Conservation (phyloP, 2,797 vertebrate species). For the Platalea minor region DNA sequence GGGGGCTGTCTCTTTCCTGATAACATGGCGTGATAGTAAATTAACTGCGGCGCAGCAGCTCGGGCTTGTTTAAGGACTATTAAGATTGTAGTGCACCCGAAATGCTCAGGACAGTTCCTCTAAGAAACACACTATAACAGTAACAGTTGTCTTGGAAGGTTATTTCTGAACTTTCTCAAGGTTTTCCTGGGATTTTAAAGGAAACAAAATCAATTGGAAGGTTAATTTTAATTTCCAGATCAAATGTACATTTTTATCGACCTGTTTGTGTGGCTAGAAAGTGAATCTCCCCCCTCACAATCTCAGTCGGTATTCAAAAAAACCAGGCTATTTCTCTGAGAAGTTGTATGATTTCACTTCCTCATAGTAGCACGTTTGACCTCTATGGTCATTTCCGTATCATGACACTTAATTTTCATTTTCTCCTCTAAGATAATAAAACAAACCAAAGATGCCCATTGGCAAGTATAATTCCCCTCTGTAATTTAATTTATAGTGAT, state of each 20-base stretch:
- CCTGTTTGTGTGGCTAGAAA: not conserved
- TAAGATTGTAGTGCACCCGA: not conserved
- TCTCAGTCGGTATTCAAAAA: not conserved
- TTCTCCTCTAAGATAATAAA: not conserved
- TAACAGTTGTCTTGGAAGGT: not conserved
- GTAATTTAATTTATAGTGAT: not conserved
- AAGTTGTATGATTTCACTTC: not conserved
- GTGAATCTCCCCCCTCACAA: not conserved
- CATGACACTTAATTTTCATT: not conserved
- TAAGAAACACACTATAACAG: not conserved
- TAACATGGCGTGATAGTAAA: accelerated
- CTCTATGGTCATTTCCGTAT: not conserved
- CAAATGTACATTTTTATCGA: not conserved
- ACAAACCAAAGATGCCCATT: not conserved
- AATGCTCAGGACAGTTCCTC: not conserved
- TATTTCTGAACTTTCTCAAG: not conserved
- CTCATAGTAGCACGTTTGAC: not conserved
- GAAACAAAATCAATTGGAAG: not conserved
- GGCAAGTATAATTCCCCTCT: not conserved
- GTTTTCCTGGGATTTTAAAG: not conserved
- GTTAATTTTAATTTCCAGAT: constrained; percentile 28
- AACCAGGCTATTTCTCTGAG: not conserved
- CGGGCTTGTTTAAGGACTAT: not conserved
- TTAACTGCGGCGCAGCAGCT: not conserved
- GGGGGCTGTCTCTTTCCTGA: not conserved